Conservation (phyloP, 2,888 invertebrate genomes). For the Stegophylla sp. region DNA sequence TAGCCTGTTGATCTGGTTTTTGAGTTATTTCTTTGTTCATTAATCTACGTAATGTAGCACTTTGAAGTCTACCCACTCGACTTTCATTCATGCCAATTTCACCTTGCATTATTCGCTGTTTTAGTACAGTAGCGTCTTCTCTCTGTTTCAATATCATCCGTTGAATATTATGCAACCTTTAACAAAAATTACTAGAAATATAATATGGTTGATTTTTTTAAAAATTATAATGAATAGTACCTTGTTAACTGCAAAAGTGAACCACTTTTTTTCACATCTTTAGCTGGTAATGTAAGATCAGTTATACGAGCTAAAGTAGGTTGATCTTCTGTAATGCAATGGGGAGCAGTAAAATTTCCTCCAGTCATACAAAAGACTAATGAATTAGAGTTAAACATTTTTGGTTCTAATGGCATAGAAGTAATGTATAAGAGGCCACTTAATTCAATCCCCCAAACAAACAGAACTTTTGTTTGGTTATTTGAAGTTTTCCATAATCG, state of each 20-base stretch:
- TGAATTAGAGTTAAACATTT: conserved; percentile 73
- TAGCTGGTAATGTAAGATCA: conserved; percentile 68
- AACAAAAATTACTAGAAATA: conserved; percentile 9
- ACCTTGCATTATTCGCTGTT: conserved; percentile 67
- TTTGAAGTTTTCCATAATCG: conserved; percentile 66
- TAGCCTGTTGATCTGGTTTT: conserved; percentile 67
- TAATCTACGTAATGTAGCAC: conserved; percentile 62
- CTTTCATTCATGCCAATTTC: conserved; percentile 62
- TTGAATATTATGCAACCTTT: conserved; percentile 72
- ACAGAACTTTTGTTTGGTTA: conserved; percentile 63
- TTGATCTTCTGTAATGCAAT: conserved; percentile 64
- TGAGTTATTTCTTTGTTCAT: conserved; percentile 32
- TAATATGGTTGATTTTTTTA: conserved; percentile 11
- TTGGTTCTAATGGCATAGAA: conserved; percentile 72
- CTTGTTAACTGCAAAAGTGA: conserved; percentile 75
- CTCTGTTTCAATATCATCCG: conserved; percentile 75
- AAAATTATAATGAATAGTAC: conserved; percentile 60
- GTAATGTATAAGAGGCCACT: conserved; percentile 81
- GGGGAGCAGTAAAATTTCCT: conserved; percentile 77
- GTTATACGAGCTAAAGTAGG: conserved; percentile 65
- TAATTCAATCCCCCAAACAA: conserved; percentile 86
- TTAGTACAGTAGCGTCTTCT: conserved; percentile 68
- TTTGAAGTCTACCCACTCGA: conserved; percentile 21
- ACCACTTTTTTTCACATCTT: conserved; percentile 77
- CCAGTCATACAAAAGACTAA: conserved; percentile 87